Conservation (phyloP, 92 coral and sea anemone species). For the Galaxea fascicularis region DNA sequence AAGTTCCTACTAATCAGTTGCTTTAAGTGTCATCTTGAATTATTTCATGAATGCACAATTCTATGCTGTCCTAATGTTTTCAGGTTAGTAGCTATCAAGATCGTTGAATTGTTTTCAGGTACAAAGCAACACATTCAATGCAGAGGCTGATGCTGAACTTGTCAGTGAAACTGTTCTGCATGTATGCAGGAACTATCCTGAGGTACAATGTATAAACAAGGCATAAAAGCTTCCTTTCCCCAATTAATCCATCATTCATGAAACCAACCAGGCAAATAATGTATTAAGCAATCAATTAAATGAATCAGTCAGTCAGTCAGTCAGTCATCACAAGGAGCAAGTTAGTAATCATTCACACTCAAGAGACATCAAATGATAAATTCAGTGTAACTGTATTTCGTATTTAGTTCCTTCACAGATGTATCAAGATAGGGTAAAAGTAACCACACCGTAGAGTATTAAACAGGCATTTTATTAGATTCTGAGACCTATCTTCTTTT, state of each 20-base stretch:
- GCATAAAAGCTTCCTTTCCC: not conserved
- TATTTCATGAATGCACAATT: no score
- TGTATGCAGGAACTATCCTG: conserved; percentile 59
- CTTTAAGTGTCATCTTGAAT: not conserved
- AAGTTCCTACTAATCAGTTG: not conserved
- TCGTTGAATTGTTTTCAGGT: conserved; percentile 1
- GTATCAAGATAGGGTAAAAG: no score
- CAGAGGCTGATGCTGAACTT: conserved; percentile 72
- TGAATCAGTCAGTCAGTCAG: no score
- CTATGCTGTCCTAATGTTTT: not conserved
- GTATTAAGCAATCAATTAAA: not conserved
- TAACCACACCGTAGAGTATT: no score
- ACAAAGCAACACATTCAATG: conserved; percentile 25
- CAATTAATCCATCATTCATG: no score
- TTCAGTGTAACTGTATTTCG: no score
- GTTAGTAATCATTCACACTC: no score
- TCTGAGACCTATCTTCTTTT: no score
- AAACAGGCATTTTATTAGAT: no score
- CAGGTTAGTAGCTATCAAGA: not conserved
- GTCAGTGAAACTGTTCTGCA: conserved; percentile 66
- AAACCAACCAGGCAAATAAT: not conserved
- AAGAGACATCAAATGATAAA: no score
- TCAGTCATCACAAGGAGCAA: no score
- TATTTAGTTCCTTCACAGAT: no score
- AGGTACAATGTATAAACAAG: conserved; percentile 30